Percentiles rank a stretch among this genome's conserved stretches.
Evolutionary conservation across 2,888 invertebrate genomes (phyloP).

Genomic region (Thera obeliscata): DNA sequence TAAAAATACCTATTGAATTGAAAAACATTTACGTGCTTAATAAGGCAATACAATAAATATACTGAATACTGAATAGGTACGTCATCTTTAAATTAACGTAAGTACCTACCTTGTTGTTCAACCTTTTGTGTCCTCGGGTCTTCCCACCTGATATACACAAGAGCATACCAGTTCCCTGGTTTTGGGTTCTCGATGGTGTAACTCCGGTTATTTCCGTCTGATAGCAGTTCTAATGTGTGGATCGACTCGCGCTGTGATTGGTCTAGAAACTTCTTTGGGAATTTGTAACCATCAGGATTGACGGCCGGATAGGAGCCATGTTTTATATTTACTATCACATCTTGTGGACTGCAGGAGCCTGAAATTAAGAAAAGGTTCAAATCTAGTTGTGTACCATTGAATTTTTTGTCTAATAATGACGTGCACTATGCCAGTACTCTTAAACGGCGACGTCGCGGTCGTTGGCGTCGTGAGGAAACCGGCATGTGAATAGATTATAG

Average conservation of each 20-base stretch:
- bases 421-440: no score
- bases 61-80: no score
- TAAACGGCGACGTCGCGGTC: no score
- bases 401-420: no score
- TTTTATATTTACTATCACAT: slow-evolving; percentile 89
- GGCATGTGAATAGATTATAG: no score
- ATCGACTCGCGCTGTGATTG: slow-evolving; percentile 74
- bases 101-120: slow-evolving; percentile 92
- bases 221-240: slow-evolving; percentile 84
- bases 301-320: slow-evolving; percentile 93
- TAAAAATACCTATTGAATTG: no score
- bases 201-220: slow-evolving; percentile 85
- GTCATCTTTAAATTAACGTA: no score
- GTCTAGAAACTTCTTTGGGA: slow-evolving; percentile 87
- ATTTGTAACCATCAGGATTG: slow-evolving; percentile 91
- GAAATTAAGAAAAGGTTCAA: slow-evolving; percentile 43
- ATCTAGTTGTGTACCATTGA: neutral
- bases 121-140: slow-evolving; percentile 89
- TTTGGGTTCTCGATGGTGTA: slow-evolving; percentile 87
- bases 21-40: no score
- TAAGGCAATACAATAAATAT: no score
- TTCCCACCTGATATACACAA: slow-evolving; percentile 90
- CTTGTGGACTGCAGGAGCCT: slow-evolving; percentile 85
- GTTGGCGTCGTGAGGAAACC: no score
- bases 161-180: slow-evolving; percentile 92